These are phyloP conservation scores for Euthynnus affinis DNA, from an alignment of 2,797 vertebrate species.

Conservation along the genomic window DNA sequence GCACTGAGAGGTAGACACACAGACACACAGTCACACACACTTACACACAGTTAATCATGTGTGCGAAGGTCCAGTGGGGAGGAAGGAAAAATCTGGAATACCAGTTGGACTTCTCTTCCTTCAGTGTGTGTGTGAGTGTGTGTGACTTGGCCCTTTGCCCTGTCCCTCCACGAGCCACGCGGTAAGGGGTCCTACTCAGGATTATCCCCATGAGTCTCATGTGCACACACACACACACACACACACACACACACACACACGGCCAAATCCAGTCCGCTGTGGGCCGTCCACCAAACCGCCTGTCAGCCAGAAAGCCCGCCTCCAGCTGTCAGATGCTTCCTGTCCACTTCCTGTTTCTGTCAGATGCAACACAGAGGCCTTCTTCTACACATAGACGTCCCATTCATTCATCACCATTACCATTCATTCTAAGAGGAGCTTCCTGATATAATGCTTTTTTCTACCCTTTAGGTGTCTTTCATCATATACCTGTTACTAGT, in stretches of 20 bases:
- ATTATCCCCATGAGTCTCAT: conserved; percentile 61
- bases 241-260: conserved; percentile 16
- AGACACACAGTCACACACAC: conserved; percentile 40
- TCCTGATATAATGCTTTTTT: conserved; percentile 55
- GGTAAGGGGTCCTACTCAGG: conserved; percentile 55
- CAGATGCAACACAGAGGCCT: conserved; percentile 70
- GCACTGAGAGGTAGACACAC: conserved; percentile 41
- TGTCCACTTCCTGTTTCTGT: conserved; percentile 76
- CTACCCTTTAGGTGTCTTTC: conserved; percentile 51
- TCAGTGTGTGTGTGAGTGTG: conserved; percentile 32
- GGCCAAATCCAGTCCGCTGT: conserved; percentile 49
- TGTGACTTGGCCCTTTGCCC: conserved; percentile 70
- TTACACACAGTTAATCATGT: conserved; percentile 71
- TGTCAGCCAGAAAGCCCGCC: conserved; percentile 63
- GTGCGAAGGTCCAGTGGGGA: conserved; percentile 71
- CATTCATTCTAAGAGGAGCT: conserved; percentile 60
- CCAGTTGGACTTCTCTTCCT: conserved; percentile 56
- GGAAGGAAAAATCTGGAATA: conserved; percentile 77
- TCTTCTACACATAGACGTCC: conserved; percentile 55
- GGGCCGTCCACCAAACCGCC: conserved; percentile 57
- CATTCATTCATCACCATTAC: conserved; percentile 70
- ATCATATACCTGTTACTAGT: conserved; percentile 46
- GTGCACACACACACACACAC: conserved; percentile 5
- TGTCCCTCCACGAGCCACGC: conserved; percentile 71
- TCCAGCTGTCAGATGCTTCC: conserved; percentile 76